Evolutionary conservation across 2,113 vertebrate species (phyloP).

Genomic region (Entelurus aequoreus): DNA sequence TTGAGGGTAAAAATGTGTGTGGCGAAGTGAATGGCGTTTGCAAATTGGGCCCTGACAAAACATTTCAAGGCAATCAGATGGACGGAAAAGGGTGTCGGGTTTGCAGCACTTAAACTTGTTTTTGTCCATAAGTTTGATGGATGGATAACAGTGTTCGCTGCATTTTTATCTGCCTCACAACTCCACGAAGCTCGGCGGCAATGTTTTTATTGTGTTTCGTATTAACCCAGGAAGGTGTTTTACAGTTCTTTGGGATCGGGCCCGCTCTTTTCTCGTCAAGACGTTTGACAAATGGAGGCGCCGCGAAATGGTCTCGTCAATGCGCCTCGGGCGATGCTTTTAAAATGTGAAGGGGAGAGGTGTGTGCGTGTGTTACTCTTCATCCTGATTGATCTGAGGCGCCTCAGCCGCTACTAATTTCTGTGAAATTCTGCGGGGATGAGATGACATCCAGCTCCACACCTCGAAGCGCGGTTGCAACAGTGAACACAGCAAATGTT

Average conservation of each 20-base stretch:
- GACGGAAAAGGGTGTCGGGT: background rate
- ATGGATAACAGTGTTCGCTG: constrained; percentile 5
- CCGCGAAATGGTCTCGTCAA: background rate
- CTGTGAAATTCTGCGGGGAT: constrained; percentile 17
- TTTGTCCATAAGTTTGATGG: background rate
- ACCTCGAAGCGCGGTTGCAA: background rate
- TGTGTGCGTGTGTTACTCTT: constrained; percentile 25
- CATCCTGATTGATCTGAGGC: constrained; percentile 20
- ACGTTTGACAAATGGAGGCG: constrained; percentile 8
- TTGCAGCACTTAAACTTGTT: constrained; percentile 6
- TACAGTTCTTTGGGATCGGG: constrained; percentile 2
- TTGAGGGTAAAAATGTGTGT: background rate
- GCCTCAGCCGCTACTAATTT: constrained; percentile 29
- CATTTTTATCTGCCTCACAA: background rate
- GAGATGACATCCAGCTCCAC: constrained; percentile 13
- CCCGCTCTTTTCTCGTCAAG: constrained; percentile 17
- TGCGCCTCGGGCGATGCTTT: constrained; percentile 23
- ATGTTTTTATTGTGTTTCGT: constrained; percentile 8
- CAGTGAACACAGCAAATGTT: background rate
- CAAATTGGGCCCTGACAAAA: constrained; percentile 10
- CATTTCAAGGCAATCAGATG: background rate
- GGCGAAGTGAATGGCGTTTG: constrained; percentile 10
- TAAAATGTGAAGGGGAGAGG: constrained; percentile 23
- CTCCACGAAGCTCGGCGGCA: constrained; percentile 5
- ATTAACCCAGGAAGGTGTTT: constrained; percentile 13